Percentiles rank a stretch among this genome's conserved stretches.
phyloP scores from a whole-genome alignment of 2,797 vertebrate species.

The Rousettus madagascariensis region DNA sequence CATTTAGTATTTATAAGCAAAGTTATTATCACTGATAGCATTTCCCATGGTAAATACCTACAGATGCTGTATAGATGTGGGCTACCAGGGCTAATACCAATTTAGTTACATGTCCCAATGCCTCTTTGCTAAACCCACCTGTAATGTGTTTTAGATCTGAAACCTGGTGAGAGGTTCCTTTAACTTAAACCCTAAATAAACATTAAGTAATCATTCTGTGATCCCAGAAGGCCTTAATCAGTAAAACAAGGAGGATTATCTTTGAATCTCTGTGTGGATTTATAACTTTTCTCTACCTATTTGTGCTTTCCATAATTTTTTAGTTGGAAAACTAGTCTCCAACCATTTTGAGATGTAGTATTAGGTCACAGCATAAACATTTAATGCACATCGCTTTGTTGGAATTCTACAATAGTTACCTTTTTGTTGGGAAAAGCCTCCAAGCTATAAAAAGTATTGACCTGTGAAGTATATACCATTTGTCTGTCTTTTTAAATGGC shows the following conservation, averaged over 20 bases:
- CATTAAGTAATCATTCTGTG: not conserved
- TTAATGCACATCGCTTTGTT: not conserved
- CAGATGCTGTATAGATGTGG: not conserved
- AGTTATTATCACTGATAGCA: not conserved
- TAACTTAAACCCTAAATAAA: not conserved
- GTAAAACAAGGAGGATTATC: not conserved
- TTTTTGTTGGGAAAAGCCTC: slow-evolving; percentile 42
- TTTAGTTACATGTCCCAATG: not conserved
- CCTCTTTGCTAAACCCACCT: not conserved
- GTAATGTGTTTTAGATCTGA: not conserved
- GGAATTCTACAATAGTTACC: not conserved
- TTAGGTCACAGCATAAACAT: not conserved
- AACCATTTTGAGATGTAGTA: not conserved
- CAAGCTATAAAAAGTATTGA: slow-evolving; percentile 27
- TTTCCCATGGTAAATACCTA: not conserved
- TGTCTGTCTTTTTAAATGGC: slow-evolving; percentile 48
- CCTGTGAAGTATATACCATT: slow-evolving; percentile 14
- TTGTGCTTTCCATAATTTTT: not conserved
- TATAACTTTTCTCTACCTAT: not conserved
- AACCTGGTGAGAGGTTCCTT: not conserved
- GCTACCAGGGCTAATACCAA: not conserved
- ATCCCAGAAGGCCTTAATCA: not conserved
- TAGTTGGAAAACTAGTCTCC: not conserved
- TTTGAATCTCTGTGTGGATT: not conserved
- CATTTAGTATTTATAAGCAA: not conserved